A percentile compares a stretch with the other conserved stretches of the same genome.
phyloP scores from a whole-genome alignment of 1,140 invertebrate species.

The Lepidotrigona ventralis region DNA sequence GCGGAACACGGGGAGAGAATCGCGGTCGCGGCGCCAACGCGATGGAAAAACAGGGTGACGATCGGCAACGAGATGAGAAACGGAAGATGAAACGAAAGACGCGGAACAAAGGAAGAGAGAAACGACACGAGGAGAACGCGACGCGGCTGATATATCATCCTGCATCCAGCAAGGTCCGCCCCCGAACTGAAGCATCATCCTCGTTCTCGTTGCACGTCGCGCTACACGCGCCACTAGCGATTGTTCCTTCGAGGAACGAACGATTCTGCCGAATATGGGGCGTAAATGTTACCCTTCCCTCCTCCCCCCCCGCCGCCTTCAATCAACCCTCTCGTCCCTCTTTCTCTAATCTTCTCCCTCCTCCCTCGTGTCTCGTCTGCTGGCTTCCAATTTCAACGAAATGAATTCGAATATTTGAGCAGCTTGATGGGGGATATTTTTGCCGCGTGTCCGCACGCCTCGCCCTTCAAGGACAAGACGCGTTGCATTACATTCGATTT shows the following conservation, averaged over 20 bases:
- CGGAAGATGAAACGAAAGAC: background rate
- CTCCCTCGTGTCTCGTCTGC: no score
- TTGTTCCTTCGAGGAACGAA: slow-evolving; percentile 49
- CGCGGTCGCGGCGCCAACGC: background rate
- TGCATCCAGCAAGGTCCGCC: slow-evolving; percentile 45
- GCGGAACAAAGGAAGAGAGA: no score
- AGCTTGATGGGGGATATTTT: no score
- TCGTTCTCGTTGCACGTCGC: slow-evolving; percentile 40
- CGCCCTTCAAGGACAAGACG: no score
- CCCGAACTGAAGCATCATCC: slow-evolving; percentile 49
- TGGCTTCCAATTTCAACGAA: slow-evolving; percentile 8
- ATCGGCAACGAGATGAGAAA: no score
- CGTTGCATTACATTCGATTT: no score
- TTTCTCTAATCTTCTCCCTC: no score
- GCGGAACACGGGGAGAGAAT: no score
- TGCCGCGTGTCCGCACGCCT: no score
- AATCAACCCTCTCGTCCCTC: background rate
- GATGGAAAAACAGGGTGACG: background rate
- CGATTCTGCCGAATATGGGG: slow-evolving; percentile 34
- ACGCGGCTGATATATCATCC: slow-evolving; percentile 39
- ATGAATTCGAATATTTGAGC: background rate
- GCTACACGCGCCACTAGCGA: slow-evolving; percentile 41
- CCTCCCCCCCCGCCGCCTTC: background rate
- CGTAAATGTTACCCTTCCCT: slow-evolving; percentile 16
- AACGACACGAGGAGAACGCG: background rate